Conservation (phyloP, 2,797 vertebrate genomes). For the Siniperca scherzeri region DNA sequence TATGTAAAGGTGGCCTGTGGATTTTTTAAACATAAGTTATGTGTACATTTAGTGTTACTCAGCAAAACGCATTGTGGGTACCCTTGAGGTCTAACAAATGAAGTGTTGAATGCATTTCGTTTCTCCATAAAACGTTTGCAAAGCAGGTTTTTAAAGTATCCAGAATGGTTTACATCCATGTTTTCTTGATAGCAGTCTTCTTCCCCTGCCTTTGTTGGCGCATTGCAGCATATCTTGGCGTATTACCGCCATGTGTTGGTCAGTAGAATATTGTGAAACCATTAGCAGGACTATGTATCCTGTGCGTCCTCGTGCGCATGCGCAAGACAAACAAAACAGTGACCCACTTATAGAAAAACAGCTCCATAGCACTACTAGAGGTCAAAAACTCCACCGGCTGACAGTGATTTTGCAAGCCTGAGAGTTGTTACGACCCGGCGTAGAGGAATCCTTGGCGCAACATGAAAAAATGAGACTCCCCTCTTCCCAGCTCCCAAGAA, state of each 20-base stretch:
- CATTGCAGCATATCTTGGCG: not conserved
- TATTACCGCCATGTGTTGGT: not conserved
- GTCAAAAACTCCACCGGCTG: slow-evolving; percentile 1
- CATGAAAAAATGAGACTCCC: not conserved
- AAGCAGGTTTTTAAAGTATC: not conserved
- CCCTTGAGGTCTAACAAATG: not conserved
- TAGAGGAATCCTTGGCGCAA: not conserved
- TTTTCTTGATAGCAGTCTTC: not conserved
- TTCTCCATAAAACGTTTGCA: not conserved
- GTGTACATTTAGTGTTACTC: not conserved
- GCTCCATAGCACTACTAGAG: not conserved
- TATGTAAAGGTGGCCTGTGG: not conserved
- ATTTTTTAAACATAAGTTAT: not conserved
- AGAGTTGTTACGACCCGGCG: not conserved
- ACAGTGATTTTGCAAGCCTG: slow-evolving; percentile 16
- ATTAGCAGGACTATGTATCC: not conserved
- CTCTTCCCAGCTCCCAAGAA: not conserved
- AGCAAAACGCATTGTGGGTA: not conserved
- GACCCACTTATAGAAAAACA: not conserved
- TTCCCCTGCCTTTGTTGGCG: not conserved
- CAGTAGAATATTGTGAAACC: not conserved
- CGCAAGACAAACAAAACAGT: not conserved
- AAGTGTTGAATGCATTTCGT: not conserved
- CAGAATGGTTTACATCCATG: not conserved
- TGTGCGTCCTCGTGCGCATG: not conserved